These are phyloP conservation scores for Acrossocheilus fasciatus DNA, from an alignment of 2,797 vertebrate genomes.

Conservation along the genomic window DNA sequence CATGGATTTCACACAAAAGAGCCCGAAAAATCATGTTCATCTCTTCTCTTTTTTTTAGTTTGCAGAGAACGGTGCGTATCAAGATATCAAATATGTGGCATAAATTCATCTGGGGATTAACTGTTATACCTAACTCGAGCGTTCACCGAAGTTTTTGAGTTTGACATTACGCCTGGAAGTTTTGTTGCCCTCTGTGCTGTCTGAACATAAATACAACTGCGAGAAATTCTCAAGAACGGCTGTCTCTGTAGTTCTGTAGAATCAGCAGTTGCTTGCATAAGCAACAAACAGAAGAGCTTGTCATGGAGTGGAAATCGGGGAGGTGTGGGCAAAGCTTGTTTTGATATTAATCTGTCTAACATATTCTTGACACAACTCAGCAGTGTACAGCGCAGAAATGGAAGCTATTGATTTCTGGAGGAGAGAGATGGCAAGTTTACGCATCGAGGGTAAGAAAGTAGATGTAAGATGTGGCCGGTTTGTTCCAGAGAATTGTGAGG, in stretches of 20 bases:
- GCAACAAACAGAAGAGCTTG: conserved; percentile 46
- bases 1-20: conserved; percentile 80
- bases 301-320: conserved; percentile 22
- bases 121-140: conserved; percentile 60
- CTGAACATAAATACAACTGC: conserved; percentile 24
- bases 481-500: conserved; percentile 36
- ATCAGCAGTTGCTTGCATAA: conserved; percentile 57
- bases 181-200: conserved; percentile 69
- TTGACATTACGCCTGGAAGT: conserved; percentile 71
- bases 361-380: conserved; percentile 40
- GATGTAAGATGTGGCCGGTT: conserved; percentile 39
- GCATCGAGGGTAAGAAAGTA: conserved; percentile 50
- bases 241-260: conserved; percentile 41
- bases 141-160: conserved; percentile 35
- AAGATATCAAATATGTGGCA: conserved; percentile 73
- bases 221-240: conserved; percentile 31
- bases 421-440: conserved; percentile 16
- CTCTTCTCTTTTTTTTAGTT: conserved; percentile 53
- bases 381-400: conserved; percentile 18
- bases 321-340: conserved; percentile 52
- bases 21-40: conserved; percentile 76
- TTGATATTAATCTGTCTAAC: conserved; percentile 55
- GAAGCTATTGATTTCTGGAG: conserved; percentile 53
- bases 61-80: conserved; percentile 66
- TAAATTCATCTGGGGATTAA: conserved; percentile 62